These are phyloP conservation scores for Oxygymnocypris stewartii DNA, from an alignment of 2,113 vertebrate species.

Conservation along the genomic window DNA sequence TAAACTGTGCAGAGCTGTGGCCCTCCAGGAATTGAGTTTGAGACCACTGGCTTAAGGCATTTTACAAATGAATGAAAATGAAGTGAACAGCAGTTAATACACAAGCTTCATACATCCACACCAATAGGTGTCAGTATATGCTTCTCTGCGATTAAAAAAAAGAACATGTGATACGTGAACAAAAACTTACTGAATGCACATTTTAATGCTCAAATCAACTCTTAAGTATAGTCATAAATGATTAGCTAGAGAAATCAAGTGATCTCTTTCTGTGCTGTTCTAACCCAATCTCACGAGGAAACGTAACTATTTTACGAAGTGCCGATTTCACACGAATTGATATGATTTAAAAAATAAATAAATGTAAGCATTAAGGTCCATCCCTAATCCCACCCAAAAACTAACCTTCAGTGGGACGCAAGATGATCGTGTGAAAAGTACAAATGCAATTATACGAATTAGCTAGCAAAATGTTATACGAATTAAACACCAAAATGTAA, in stretches of 20 bases:
- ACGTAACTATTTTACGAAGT: not conserved
- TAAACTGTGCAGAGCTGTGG: no score
- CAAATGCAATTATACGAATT: not conserved
- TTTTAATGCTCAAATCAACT: not conserved
- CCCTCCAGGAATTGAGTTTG: no score
- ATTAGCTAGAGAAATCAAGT: slow-evolving; percentile 18
- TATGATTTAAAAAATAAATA: not conserved
- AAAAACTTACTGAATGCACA: not conserved
- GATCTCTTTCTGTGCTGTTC: not conserved
- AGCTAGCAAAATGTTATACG: not conserved
- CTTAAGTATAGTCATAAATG: not conserved
- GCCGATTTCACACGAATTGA: not conserved
- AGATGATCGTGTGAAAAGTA: not conserved
- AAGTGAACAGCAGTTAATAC: not conserved
- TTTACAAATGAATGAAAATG: not conserved
- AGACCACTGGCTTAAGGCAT: no score
- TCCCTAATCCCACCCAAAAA: not conserved
- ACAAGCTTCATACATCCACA: not conserved
- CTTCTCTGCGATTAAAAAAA: not conserved
- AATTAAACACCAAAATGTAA: not conserved
- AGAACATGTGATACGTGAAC: not conserved
- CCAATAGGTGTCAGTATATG: not conserved
- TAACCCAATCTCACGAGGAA: not conserved
- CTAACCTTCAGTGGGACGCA: not conserved
- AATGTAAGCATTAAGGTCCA: not conserved